A percentile compares a stretch with the other conserved stretches of the same genome.
Evolutionary conservation across 2,888 invertebrate species (phyloP).

Genomic region (Pyrrhosoma nymphula): DNA sequence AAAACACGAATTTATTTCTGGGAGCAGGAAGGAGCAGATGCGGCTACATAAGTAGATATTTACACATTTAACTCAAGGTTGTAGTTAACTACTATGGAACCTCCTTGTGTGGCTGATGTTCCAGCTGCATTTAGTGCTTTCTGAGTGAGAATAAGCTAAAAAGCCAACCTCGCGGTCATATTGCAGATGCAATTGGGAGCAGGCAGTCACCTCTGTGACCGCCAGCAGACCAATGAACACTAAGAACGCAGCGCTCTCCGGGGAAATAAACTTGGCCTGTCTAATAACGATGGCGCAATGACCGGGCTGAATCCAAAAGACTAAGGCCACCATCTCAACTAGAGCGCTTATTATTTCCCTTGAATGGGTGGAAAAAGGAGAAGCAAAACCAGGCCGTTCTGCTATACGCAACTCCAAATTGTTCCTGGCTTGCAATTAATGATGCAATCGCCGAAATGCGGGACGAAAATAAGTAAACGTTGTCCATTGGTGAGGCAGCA

Average conservation of each 20-base stretch:
- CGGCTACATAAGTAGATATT: too few relatives aligned
- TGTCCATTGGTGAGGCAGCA: background rate
- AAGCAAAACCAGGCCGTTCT: background rate
- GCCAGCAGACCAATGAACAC: background rate
- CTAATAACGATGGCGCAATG: background rate
- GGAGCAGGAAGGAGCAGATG: too few relatives aligned
- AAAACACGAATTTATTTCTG: too few relatives aligned
- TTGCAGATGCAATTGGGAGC: background rate
- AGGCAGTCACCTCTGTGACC: background rate
- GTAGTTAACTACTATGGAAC: too few relatives aligned
- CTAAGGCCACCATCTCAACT: background rate
- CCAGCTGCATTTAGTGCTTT: too few relatives aligned
- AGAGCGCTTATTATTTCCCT: background rate
- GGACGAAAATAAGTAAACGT: background rate
- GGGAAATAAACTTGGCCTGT: slow-evolving; percentile 28
- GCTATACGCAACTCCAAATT: background rate
- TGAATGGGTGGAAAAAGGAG: background rate
- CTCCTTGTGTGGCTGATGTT: too few relatives aligned
- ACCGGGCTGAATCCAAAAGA: background rate
- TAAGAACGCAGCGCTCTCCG: background rate
- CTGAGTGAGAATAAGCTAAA: too few relatives aligned
- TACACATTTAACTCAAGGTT: too few relatives aligned
- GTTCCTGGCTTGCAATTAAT: background rate
- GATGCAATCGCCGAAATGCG: background rate
- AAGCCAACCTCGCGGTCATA: background rate